Base-by-base conservation (phyloP, 23 tunicate genomes). In the Styela clava region DNA sequence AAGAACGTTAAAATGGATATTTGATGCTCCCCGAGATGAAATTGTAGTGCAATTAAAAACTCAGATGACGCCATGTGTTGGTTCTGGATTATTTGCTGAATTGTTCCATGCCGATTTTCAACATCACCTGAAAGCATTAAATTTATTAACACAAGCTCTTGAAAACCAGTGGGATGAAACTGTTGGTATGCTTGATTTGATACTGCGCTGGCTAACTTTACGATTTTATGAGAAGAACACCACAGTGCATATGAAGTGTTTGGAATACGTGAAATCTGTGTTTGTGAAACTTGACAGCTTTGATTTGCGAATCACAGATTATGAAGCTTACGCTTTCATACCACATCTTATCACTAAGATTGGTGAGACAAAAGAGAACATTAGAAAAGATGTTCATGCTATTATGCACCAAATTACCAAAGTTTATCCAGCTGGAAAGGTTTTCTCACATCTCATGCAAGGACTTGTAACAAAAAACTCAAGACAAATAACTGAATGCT, bases 181-280 rank as follows among this genome's bases (percentile, higher is more conserved):
- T 2, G 82, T 87, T 12, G 73, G 68, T 1, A 78, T 82, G 44
- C 63, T 89, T 34, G 99, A 95, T 62, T 30, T 95, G 25, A 24
- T 95, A 23, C 33, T 89, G 70, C 85, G 96, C 2, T 95, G 99
- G 99, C 63, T 90, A 27, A 95, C 99, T 1, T 68, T 95, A 9
- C 68, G 96, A n/a, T 89, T 95, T 69, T 86, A 95, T 63, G 99
- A 95, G 71, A 95, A 95, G 64, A 95, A 95, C 88, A 89, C 99
- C 35, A 89, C 99, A 65, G 89, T 95, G 36, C 95, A 89, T 79
- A 83, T 90, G 64, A 95, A 90, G 74, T 82, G 85, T 21, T 73
- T 95, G 52, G 92, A 89, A 32, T 95, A 86, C 56, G 16, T 95
- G 69, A 84, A 84, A 37, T 9, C 78, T 20, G 64, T 95, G 27